Percentiles rank a stretch among this genome's conserved stretches.
phyloP scores from a whole-genome alignment of 2,888 invertebrate species.

The Chelonus formosanus region DNA sequence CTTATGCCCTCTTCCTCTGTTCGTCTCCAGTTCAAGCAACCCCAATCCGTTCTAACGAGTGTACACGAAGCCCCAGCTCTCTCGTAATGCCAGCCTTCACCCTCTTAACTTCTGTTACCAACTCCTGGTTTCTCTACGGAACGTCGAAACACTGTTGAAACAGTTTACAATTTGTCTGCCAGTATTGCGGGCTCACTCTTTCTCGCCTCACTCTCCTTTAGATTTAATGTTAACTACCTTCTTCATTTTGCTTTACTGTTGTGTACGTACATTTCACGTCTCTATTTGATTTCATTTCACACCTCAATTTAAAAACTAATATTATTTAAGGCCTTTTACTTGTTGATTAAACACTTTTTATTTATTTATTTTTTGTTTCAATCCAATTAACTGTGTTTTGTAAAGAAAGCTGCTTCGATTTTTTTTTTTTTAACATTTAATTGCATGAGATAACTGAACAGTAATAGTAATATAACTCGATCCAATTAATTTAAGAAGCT shows the following conservation, averaged over 20 bases:
- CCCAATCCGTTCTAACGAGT: slow-evolving; percentile 51
- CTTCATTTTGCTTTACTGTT: slow-evolving; percentile 11
- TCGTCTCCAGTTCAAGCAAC: slow-evolving; percentile 24
- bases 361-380: slow-evolving; percentile 18
- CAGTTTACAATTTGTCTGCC: slow-evolving; percentile 55
- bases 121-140: slow-evolving; percentile 20
- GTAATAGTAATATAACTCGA: no score
- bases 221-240: slow-evolving; percentile 13
- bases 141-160: slow-evolving; percentile 46
- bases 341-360: not conserved
- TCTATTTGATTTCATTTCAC: not conserved
- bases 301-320: slow-evolving; percentile 22
- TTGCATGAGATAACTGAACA: no score
- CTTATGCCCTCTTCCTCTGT: slow-evolving; percentile 14
- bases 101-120: slow-evolving; percentile 31
- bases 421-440: slow-evolving; percentile 15
- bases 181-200: slow-evolving; percentile 42
- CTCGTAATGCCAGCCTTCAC: slow-evolving; percentile 27
- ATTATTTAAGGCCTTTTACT: slow-evolving; percentile 22
- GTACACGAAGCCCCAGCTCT: slow-evolving; percentile 46
- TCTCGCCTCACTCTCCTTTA: slow-evolving; percentile 67
- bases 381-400: no score
- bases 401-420: slow-evolving; percentile 11
- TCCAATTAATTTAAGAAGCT: no score
- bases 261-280: not conserved